Conservation (phyloP, 2,888 invertebrate species). For the Metallyticus violacea region DNA sequence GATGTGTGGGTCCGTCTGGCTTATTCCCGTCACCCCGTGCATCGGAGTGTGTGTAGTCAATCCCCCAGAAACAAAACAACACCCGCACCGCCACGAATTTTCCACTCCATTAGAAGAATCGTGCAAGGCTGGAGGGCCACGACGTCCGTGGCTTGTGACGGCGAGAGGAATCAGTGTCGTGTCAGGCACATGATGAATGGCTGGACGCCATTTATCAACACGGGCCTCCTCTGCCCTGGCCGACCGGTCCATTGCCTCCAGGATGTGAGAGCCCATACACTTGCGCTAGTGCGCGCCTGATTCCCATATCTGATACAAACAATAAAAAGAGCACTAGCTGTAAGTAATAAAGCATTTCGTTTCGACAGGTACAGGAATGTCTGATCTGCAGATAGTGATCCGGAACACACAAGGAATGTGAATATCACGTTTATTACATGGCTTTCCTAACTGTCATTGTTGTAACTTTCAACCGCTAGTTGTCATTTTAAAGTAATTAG, state of each 20-base stretch:
- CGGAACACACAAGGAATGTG: neutral
- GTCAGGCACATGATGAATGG: constrained; percentile 28
- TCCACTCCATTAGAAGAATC: constrained; percentile 25
- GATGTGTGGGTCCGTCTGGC: neutral
- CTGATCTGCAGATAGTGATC: neutral
- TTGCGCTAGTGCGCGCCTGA: neutral
- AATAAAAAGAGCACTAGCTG: neutral
- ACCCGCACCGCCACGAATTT: constrained; percentile 18
- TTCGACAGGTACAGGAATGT: neutral
- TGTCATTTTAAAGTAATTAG: neutral
- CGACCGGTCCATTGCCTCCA: neutral
- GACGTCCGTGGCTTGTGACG: neutral
- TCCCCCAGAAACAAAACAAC: constrained; percentile 16
- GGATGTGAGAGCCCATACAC: neutral
- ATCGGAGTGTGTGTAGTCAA: neutral
- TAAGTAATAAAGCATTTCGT: constrained; percentile 1
- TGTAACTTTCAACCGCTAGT: neutral
- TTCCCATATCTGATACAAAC: constrained; percentile 1
- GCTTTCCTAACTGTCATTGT: neutral
- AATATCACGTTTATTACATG: neutral
- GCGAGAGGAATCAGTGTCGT: constrained; percentile 28
- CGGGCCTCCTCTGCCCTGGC: neutral
- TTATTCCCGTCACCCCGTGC: neutral
- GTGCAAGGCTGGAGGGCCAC: constrained; percentile 10
- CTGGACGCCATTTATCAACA: constrained; percentile 31